Evolutionary conservation across 2,797 vertebrate genomes (phyloP), one percentile per base, ranked within the genome.

Genomic region (Lepus oiostolus): DNA sequence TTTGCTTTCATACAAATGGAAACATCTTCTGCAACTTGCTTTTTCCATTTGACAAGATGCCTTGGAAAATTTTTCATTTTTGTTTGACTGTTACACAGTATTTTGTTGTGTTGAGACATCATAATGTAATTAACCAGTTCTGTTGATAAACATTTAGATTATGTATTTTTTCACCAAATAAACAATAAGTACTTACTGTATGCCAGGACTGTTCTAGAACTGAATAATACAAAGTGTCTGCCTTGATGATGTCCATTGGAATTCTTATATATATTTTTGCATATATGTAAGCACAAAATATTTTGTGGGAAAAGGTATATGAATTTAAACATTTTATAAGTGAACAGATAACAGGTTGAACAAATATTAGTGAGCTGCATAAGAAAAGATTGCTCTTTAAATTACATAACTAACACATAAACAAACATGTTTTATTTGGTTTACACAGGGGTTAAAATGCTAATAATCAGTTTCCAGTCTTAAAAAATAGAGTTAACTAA

Each of bases 361-460:
- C 28, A 86, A 62, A 42, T 75, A 88, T 28, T 92, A 80, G 50
- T 35, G 90, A 17, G 62, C 32, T 24, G 42, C 87, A 82, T 58
- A 26, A 82, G 72, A 83, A 72, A 90, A 93, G 11, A 52, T n/a
- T 70, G 1, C 11, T 79, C 75, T 65, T 50, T 60, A 80, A 94
- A 85, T 89, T 85, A 54, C n/a, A 85, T 88, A 92, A 74, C 75
- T 67, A 91, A 85, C 28, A 65, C 7, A 86, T 35, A 86, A 54
- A 38, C 21, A 96, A 42, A 11, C 50, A 70, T 28, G 24, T 52
- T 86, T 83, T 67, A 86, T 74, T 67, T 83, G n/a, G 76, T 74
- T 4, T 82, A 3, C 26, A 80, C 5, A 60, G 28, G 50, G 5
- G 77, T 92, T 60, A 72, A 7, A 72, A 58, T 52, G 77, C 72